Evolutionary conservation across 2,113 vertebrate species (phyloP).

Genomic region (Noturus placidus): DNA sequence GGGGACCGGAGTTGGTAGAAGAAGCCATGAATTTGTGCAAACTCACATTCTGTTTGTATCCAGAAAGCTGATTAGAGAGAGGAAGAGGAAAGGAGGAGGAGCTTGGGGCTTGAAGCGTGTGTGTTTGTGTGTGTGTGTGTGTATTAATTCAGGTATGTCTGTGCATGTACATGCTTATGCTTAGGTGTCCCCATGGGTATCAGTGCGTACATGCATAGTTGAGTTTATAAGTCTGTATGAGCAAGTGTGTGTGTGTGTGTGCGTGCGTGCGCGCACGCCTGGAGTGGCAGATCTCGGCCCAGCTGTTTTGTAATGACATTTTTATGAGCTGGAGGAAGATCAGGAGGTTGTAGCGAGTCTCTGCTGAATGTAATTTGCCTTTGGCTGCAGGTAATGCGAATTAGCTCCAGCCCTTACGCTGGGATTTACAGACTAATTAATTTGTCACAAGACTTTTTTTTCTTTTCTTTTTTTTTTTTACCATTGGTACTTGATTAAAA

Average conservation of each 20-base stretch:
- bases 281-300: constrained; percentile 8
- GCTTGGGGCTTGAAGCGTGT: background rate
- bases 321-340: constrained; percentile 50
- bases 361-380: constrained; percentile 54
- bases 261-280: background rate
- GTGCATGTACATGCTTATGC: background rate
- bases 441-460: constrained; percentile 65
- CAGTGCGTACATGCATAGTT: background rate
- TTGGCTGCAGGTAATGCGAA: constrained; percentile 67
- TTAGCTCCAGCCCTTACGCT: constrained; percentile 58
- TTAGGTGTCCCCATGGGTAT: background rate
- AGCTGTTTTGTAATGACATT: constrained; percentile 52
- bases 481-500: constrained; percentile 71
- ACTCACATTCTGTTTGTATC: constrained; percentile 33
- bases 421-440: constrained; percentile 78
- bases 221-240: background rate
- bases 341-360: constrained; percentile 34
- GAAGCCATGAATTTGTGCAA: constrained; percentile 50
- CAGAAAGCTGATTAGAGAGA: constrained; percentile 39
- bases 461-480: constrained; percentile 52
- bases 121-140: background rate
- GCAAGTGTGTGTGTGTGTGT: background rate
- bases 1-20: constrained; percentile 61
- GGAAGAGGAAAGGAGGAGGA: constrained; percentile 36
- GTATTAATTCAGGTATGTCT: background rate